Conservation (phyloP, 2,797 vertebrate genomes). For the Enteromius unitaeniatus region DNA sequence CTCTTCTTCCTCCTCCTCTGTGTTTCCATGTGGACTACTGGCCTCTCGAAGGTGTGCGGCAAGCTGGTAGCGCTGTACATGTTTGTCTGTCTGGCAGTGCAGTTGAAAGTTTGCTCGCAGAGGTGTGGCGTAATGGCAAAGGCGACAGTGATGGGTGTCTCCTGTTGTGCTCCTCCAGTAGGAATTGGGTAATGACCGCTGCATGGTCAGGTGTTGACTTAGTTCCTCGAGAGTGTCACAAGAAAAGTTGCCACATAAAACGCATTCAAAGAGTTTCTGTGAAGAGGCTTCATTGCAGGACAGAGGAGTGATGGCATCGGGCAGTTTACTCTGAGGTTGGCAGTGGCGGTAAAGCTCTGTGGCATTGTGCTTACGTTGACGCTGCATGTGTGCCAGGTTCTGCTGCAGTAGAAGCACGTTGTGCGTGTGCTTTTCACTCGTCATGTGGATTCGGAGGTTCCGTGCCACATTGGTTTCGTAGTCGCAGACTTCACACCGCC, state of each 20-base stretch:
- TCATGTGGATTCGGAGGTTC: slow-evolving; percentile 99
- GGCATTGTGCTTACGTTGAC: slow-evolving; percentile 62
- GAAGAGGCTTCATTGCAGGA: slow-evolving; percentile 43
- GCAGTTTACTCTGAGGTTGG: slow-evolving; percentile 55
- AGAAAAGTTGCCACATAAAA: slow-evolving; percentile 94
- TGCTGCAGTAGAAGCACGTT: slow-evolving; percentile 97
- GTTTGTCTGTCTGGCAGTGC: slow-evolving; percentile 98
- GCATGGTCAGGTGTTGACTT: slow-evolving; percentile 90
- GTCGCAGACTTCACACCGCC: slow-evolving; percentile 98
- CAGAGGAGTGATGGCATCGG: slow-evolving; percentile 36
- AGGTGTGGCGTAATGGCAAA: slow-evolving; percentile 96
- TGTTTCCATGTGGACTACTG: slow-evolving; percentile 78
- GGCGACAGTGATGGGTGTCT: slow-evolving; percentile 93
- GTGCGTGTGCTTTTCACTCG: slow-evolving; percentile 95
- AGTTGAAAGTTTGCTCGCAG: slow-evolving; percentile 98
- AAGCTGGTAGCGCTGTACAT: slow-evolving; percentile 95
- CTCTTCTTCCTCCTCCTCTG: slow-evolving; percentile 82
- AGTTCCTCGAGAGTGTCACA: slow-evolving; percentile 93
- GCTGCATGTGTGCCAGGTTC: slow-evolving; percentile 90
- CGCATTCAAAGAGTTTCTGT: slow-evolving; percentile 91
- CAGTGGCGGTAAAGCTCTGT: slow-evolving; percentile 60
- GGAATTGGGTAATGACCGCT: slow-evolving; percentile 91
- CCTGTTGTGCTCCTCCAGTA: slow-evolving; percentile 95
- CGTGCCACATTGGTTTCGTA: slow-evolving; percentile 98
- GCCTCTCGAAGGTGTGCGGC: slow-evolving; percentile 94